These are phyloP conservation scores for Coronaproctus castanopsis DNA, from an alignment of 2,888 invertebrate species.

Conservation along the genomic window DNA sequence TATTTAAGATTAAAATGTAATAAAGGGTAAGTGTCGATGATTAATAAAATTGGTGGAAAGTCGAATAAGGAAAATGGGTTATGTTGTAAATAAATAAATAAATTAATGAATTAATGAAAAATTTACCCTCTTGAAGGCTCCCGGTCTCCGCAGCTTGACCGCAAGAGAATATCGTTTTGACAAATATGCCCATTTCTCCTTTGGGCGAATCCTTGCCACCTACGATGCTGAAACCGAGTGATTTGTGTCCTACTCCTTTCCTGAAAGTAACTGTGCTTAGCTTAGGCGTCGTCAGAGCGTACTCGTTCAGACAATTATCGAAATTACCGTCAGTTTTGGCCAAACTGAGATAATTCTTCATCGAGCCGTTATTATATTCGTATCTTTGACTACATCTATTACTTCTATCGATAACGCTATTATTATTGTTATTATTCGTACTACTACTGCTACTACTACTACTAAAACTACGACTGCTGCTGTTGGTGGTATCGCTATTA, in stretches of 20 bases:
- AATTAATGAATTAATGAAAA: too few relatives aligned
- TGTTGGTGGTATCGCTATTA: neutral
- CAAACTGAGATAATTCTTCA: neutral
- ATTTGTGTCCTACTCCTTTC: slow-evolving; percentile 36
- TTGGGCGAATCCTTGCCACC: slow-evolving; percentile 39
- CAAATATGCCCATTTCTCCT: slow-evolving; percentile 40
- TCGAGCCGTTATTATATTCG: neutral
- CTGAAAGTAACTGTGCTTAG: slow-evolving; percentile 24
- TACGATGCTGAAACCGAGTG: slow-evolving; percentile 40
- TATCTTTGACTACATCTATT: too few relatives aligned
- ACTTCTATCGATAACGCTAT: too few relatives aligned
- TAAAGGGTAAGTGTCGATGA: too few relatives aligned
- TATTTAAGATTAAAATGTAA: too few relatives aligned
- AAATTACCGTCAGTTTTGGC: neutral
- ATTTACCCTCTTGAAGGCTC: slow-evolving; percentile 34
- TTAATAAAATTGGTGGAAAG: too few relatives aligned
- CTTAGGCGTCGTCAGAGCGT: neutral
- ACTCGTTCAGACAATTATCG: neutral
- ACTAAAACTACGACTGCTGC: neutral
- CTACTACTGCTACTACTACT: too few relatives aligned
- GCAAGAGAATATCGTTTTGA: slow-evolving; percentile 36
- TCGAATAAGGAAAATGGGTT: too few relatives aligned
- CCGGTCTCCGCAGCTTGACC: slow-evolving; percentile 39
- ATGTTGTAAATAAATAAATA: too few relatives aligned
- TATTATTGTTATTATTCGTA: too few relatives aligned